Conservation (phyloP, 2,888 invertebrate species). For the Drosophila sordidula region DNA sequence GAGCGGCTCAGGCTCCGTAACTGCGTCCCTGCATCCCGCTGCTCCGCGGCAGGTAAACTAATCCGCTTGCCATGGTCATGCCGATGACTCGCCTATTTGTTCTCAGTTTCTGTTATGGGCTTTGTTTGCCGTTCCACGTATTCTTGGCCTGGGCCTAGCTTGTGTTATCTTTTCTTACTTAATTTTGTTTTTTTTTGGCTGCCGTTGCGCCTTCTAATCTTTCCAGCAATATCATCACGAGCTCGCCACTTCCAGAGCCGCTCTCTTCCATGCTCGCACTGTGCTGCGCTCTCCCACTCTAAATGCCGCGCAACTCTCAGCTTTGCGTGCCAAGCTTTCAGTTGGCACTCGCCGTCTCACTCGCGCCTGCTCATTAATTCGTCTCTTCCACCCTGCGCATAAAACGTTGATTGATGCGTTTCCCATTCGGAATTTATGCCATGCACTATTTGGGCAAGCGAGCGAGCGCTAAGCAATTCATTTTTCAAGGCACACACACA, state of each 20-base stretch:
- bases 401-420: constrained; percentile 78
- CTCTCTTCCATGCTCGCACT: constrained; percentile 11
- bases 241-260: constrained; percentile 21
- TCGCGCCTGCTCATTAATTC: constrained; percentile 9
- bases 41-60: constrained; percentile 63
- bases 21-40: constrained; percentile 3
- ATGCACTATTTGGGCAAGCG: constrained; percentile 76
- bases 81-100: constrained; percentile 75
- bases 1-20: constrained; percentile 42
- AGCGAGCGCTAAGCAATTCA: constrained; percentile 72
- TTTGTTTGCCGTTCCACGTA: constrained; percentile 57
- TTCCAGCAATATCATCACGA: constrained; percentile 80
- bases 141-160: constrained; percentile 55
- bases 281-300: constrained; percentile 8
- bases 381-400: constrained; percentile 46
- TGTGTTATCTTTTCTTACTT: constrained; percentile 77
- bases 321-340: constrained; percentile 30
- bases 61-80: constrained; percentile 75
- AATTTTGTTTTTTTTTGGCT: constrained; percentile 76
- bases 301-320: background rate
- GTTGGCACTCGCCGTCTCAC: background rate
- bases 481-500: constrained; percentile 59
- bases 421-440: constrained; percentile 81
- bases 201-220: constrained; percentile 79
- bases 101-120: constrained; percentile 39